Percentiles rank a stretch among this genome's conserved stretches.
phyloP scores from a whole-genome alignment of 2,113 vertebrate species.

The Eulemur rufifrons region DNA sequence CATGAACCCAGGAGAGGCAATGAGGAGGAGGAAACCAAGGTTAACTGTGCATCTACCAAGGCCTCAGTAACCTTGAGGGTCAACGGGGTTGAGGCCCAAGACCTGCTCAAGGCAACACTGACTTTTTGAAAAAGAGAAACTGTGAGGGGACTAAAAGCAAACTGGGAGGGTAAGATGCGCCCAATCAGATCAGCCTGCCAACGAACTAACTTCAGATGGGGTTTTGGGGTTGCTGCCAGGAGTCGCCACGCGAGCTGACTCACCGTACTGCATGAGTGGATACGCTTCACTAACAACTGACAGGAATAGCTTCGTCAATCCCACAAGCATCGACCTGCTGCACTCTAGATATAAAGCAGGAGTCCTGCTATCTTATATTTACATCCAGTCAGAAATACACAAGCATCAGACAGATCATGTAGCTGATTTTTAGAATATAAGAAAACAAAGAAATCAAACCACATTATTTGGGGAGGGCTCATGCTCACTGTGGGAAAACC shows the following conservation, averaged over 20 bases:
- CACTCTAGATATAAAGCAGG: background rate
- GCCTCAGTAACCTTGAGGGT: background rate
- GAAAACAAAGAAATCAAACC: background rate
- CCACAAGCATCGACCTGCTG: rapidly evolving
- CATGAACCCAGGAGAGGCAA: too few relatives aligned
- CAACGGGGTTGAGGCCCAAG: background rate
- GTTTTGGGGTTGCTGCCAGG: background rate
- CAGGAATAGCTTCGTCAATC: rapidly evolving
- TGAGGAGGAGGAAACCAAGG: too few relatives aligned
- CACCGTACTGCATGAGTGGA: background rate
- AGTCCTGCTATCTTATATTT: background rate
- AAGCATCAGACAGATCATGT: background rate
- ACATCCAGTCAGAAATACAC: background rate
- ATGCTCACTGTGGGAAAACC: background rate
- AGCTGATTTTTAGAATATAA: background rate
- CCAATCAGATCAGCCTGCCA: background rate
- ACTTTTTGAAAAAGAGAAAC: background rate
- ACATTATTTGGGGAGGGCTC: background rate
- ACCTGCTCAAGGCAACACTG: too few relatives aligned
- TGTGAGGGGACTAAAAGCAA: background rate
- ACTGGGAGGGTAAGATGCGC: background rate
- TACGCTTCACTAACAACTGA: background rate
- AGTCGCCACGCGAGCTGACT: rapidly evolving
- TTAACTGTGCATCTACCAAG: background rate
- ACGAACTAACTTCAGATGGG: too few relatives aligned